Base-by-base conservation (phyloP, 2,888 invertebrate species). In the Clivina fossor region DNA sequence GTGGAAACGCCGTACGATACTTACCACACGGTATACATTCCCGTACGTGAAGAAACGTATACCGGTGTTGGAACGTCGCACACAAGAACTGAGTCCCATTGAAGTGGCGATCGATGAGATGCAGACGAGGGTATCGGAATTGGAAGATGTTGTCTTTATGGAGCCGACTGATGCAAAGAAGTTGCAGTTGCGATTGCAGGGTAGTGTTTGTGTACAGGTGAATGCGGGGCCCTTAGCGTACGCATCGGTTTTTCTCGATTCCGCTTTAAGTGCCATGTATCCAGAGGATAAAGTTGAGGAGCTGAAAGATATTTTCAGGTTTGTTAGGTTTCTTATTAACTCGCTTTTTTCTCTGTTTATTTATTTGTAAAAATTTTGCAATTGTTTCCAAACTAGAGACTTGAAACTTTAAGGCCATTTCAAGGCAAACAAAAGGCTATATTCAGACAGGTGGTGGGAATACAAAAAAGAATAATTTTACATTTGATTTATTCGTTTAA, bases 181-280 rank as follows among this genome's bases (percentile, higher is more conserved):
- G 72, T 76, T 97, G 41, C 97, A 97, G 71, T 78, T 97, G 13
- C 84, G 91, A 71, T 72, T 90, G 51, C 89, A 91, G 74, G 92
- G 92, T 60, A 90, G 91, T 69, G 86, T 93, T 47, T 91, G 91
- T 65, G 92, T 92, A 5, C 90, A 90, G 70, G 92, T 93, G 8
- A 95, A 97, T 76, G 95, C 95, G 1, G 97, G 97, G 0, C 96
- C 96, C 0, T 76, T 96, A 61, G 95, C 96, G 4, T 98, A 97
- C 73, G 96, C 96, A 0, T 87, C 88, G 66, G 93, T 90, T 0
- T 98, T 98, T 75, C 78, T 97, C 15, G 89, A 90, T 70, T 85
- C 89, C 0, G 80, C 85, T 19, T 75, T 85, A 4, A 79, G 83
- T 20, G 81, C 80, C 4, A 84, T 86, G 76, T 90, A 89, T 72